phyloP scores from a whole-genome alignment of 2,797 vertebrate species.

The Perodicticus potto region DNA sequence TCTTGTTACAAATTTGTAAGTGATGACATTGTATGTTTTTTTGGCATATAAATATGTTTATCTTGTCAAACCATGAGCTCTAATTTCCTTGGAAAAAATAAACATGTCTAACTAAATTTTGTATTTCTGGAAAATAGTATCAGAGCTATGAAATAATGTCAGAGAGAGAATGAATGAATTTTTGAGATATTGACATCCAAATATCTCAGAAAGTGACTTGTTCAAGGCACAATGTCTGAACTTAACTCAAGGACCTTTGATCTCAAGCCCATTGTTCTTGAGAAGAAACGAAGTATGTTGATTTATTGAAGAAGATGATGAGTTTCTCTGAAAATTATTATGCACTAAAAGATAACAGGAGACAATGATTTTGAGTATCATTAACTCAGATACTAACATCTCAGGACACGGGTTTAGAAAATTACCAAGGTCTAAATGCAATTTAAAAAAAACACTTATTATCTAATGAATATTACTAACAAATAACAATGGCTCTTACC shows the following conservation, averaged over 20 bases:
- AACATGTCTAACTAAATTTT: background rate
- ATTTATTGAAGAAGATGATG: background rate
- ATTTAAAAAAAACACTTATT: background rate
- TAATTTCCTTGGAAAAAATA: background rate
- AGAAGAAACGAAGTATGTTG: background rate
- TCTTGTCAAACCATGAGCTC: background rate
- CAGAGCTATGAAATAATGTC: background rate
- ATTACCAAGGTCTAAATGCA: background rate
- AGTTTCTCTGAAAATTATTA: background rate
- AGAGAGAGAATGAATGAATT: background rate
- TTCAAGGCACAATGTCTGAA: background rate
- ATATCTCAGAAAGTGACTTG: background rate
- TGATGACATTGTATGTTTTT: background rate
- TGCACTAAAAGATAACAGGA: background rate
- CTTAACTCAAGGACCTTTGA: background rate
- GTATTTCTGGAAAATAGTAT: background rate
- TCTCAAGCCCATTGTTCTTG: background rate
- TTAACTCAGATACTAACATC: background rate
- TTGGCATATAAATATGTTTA: background rate
- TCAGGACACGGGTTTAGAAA: background rate
- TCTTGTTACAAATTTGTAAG: background rate
- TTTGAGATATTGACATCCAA: background rate
- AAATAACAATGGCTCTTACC: background rate
- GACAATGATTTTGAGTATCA: background rate
- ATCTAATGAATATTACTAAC: background rate